Percentiles rank a stretch among this genome's conserved stretches.
Conservation (phyloP, 2,888 invertebrate species). For the Chymomyza procnemis region DNA sequence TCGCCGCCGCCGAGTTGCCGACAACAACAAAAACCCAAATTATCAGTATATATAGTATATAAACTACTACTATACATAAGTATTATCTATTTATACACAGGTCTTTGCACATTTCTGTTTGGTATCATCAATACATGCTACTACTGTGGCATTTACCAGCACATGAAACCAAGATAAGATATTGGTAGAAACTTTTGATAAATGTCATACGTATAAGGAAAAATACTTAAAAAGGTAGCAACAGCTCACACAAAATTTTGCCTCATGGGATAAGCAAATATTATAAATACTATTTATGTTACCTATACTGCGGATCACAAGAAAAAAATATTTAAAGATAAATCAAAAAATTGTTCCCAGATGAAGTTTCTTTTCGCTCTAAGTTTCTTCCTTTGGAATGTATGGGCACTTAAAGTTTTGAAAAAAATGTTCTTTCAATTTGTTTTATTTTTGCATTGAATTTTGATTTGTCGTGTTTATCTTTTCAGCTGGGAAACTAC, state of each 20-base stretch:
- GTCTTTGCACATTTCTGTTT: constrained; percentile 6
- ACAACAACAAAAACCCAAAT: constrained; percentile 5
- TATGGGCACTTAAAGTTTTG: too few species aligned
- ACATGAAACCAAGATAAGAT: constrained; percentile 54
- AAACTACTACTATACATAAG: constrained; percentile 1
- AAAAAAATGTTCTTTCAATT: too few species aligned
- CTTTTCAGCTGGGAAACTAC: too few species aligned
- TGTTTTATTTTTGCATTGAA: too few species aligned
- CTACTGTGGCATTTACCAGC: constrained; percentile 62
- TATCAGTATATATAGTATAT: background rate
- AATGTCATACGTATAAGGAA: constrained; percentile 31
- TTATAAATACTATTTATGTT: constrained; percentile 32
- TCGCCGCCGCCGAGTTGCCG: constrained; percentile 40
- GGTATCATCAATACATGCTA: constrained; percentile 55
- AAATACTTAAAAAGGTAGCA: constrained; percentile 45
- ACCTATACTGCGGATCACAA: too few species aligned
- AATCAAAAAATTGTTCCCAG: too few species aligned
- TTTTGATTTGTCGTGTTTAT: too few species aligned
- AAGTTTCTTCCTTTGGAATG: too few species aligned
- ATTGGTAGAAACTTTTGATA: constrained; percentile 58
- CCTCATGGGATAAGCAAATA: constrained; percentile 68
- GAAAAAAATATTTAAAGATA: too few species aligned
- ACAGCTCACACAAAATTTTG: constrained; percentile 26
- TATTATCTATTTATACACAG: constrained; percentile 6
- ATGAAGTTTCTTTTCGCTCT: too few species aligned